Conservation (phyloP, 2,113 vertebrate genomes). For the Coregonus clupeaformis region DNA sequence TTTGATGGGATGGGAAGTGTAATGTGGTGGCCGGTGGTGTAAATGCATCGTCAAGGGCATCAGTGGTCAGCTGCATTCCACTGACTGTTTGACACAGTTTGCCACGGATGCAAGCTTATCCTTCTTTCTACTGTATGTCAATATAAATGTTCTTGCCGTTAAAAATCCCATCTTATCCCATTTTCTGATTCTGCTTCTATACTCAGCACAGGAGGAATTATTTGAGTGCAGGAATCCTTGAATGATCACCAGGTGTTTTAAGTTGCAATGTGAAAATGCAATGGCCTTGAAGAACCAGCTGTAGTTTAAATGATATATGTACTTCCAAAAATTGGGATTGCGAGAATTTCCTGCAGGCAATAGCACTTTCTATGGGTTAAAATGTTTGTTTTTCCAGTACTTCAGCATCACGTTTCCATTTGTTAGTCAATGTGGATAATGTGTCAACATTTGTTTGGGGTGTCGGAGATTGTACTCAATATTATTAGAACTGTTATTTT, state of each 20-base stretch:
- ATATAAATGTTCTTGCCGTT: background rate
- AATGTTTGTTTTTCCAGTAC: slow-evolving; percentile 12
- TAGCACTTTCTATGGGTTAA: slow-evolving; percentile 46
- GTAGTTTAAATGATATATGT: slow-evolving; percentile 67
- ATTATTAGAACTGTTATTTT: slow-evolving; percentile 47
- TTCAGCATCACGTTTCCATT: background rate
- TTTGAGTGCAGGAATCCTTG: slow-evolving; percentile 9
- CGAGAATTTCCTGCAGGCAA: slow-evolving; percentile 48
- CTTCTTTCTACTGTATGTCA: background rate
- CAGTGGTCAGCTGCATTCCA: slow-evolving; percentile 14
- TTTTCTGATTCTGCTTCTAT: background rate
- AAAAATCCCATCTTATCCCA: too few relatives aligned
- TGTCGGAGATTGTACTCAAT: background rate
- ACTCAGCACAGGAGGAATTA: slow-evolving; percentile 2
- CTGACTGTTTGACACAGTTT: slow-evolving; percentile 29
- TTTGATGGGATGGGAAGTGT: slow-evolving; percentile 21
- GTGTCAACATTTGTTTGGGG: background rate
- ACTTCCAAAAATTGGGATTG: slow-evolving; percentile 51
- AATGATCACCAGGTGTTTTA: slow-evolving; percentile 38
- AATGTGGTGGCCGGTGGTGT: slow-evolving; percentile 5
- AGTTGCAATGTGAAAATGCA: slow-evolving; percentile 16
- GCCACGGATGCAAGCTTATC: slow-evolving; percentile 6
- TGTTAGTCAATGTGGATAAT: background rate
- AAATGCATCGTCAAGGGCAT: slow-evolving; percentile 26
- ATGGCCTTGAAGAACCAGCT: slow-evolving; percentile 56